Evolutionary conservation across 2,797 vertebrate genomes (phyloP).

Genomic region (Coregonus suidteri): DNA sequence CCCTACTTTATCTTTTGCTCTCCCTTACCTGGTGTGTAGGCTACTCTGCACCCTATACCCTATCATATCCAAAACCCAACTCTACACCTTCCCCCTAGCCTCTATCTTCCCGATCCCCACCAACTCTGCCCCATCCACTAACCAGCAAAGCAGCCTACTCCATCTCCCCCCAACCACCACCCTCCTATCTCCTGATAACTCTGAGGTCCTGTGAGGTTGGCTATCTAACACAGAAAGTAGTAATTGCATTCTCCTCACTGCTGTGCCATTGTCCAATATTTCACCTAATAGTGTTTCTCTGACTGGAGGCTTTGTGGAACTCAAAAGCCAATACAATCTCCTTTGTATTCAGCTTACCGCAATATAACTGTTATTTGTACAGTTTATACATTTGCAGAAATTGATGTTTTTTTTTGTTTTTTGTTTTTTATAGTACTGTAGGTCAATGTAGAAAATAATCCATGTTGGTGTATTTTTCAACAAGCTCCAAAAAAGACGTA

Average conservation of each 20-base stretch:
- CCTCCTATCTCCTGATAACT: not conserved
- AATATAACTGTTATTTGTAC: not conserved
- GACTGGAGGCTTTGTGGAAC: not conserved
- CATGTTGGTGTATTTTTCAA: not conserved
- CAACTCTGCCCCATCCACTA: not conserved
- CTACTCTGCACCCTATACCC: not conserved
- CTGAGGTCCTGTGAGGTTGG: not conserved
- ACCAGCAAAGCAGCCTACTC: not conserved
- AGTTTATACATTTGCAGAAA: not conserved
- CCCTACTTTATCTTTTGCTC: not conserved
- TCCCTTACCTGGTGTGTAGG: not conserved
- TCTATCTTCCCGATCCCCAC: not conserved
- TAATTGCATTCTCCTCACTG: constrained; percentile 6
- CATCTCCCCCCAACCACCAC: not conserved
- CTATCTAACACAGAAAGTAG: not conserved
- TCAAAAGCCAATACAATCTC: not conserved
- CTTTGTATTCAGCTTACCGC: not conserved
- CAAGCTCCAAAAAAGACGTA: not conserved
- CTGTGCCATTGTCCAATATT: constrained; percentile 12
- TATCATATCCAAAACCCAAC: not conserved
- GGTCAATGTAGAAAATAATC: not conserved
- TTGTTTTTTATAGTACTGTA: not conserved
- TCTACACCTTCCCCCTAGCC: not conserved
- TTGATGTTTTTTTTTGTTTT: not conserved
- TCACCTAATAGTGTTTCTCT: constrained; percentile 6